phyloP scores from a whole-genome alignment of 2,888 invertebrate genomes.

The Pachydiplax longipennis region DNA sequence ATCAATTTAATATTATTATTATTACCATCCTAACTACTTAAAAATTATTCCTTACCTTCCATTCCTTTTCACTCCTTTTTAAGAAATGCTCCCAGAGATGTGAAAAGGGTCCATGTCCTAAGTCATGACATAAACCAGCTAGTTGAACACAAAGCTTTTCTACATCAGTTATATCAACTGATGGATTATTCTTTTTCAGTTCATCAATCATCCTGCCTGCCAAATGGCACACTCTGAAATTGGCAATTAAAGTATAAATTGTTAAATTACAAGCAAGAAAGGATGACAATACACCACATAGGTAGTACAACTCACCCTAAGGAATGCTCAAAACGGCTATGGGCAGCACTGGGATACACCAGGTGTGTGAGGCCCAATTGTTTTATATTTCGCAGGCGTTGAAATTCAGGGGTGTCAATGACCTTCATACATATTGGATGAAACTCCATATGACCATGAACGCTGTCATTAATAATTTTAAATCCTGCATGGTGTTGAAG shows the following conservation, averaged over 20 bases:
- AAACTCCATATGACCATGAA: slow-evolving; percentile 63
- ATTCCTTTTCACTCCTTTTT: slow-evolving; percentile 47
- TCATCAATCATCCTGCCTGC: slow-evolving; percentile 61
- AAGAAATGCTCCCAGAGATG: slow-evolving; percentile 67
- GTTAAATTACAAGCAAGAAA: no score
- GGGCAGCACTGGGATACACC: slow-evolving; percentile 63
- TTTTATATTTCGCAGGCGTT: slow-evolving; percentile 66
- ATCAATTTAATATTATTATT: no score
- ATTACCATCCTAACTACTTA: no score
- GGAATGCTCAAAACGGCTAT: slow-evolving; percentile 69
- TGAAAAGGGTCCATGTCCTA: slow-evolving; percentile 74
- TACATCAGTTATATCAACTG: neutral
- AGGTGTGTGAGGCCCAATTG: slow-evolving; percentile 65
- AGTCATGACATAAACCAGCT: slow-evolving; percentile 72
- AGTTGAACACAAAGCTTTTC: slow-evolving; percentile 66
- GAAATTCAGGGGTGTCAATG: slow-evolving; percentile 68
- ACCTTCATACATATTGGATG: slow-evolving; percentile 63
- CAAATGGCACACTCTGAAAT: slow-evolving; percentile 63
- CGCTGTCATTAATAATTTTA: slow-evolving; percentile 61
- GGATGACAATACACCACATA: no score
- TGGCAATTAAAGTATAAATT: no score
- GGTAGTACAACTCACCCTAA: slow-evolving; percentile 59
- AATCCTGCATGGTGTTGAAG: neutral
- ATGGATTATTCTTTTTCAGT: slow-evolving; percentile 53
- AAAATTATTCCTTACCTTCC: slow-evolving; percentile 50